These are phyloP conservation scores for Notothenia rossii DNA, from an alignment of 2,113 vertebrate genomes.

Conservation along the genomic window DNA sequence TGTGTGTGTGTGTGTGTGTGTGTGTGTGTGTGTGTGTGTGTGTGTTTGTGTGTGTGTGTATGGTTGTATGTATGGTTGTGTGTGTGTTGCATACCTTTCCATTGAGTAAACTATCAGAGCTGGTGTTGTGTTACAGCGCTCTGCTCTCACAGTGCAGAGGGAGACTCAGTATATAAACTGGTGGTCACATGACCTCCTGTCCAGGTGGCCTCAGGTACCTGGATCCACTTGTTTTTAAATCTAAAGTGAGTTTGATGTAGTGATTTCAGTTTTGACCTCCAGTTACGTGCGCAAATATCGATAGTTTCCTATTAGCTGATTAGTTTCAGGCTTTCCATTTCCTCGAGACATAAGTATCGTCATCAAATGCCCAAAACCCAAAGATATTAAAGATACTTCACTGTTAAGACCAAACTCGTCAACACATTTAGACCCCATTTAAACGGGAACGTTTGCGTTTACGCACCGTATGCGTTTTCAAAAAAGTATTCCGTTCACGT, in stretches of 20 bases:
- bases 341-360: too few species aligned
- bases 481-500: too few species aligned
- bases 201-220: neutral
- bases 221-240: neutral
- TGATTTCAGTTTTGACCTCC: neutral
- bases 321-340: too few species aligned
- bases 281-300: neutral
- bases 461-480: too few species aligned
- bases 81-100: conserved; percentile 12
- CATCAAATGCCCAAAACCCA: neutral
- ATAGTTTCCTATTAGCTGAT: too few species aligned
- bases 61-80: neutral
- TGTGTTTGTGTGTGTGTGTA: neutral
- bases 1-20: conserved; percentile 12
- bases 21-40: neutral
- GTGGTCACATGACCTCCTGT: neutral
- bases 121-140: conserved; percentile 30
- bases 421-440: neutral
- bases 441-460: too few species aligned
- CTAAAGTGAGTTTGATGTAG: too few species aligned
- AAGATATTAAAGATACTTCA: neutral
- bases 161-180: neutral
- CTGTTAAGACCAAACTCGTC: neutral
- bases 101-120: conserved; percentile 2
- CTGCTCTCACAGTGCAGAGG: conserved; percentile 9